A percentile compares a stretch with the other conserved stretches of the same genome.
Evolutionary conservation across 2,888 invertebrate genomes (phyloP).

Genomic region (Apoda limacodes): DNA sequence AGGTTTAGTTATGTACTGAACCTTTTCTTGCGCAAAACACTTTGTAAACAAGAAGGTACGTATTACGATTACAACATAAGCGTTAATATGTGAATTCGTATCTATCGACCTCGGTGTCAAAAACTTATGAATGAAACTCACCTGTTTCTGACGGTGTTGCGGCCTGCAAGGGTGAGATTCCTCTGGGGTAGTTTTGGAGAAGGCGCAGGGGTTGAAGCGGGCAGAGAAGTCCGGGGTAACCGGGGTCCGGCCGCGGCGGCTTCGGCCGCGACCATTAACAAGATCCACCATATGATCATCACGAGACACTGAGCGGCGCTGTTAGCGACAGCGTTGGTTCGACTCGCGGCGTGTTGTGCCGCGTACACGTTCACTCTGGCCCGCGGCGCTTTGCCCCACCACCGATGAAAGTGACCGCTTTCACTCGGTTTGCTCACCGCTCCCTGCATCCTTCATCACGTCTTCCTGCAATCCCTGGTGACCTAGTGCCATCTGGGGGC

Average conservation of each 20-base stretch:
- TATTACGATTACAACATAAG: neutral
- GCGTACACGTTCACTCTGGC: constrained; percentile 44
- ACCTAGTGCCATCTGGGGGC: too few relatives aligned
- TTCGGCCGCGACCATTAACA: constrained; percentile 43
- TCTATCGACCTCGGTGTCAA: neutral
- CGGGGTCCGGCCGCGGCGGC: constrained; percentile 54
- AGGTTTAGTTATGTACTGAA: too few relatives aligned
- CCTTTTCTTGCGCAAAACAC: too few relatives aligned
- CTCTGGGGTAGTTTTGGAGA: constrained; percentile 59
- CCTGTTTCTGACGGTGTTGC: constrained; percentile 60
- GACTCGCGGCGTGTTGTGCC: constrained; percentile 40
- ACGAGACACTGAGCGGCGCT: constrained; percentile 39
- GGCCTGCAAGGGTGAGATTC: constrained; percentile 56
- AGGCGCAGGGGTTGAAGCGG: constrained; percentile 67
- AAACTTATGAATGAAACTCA: constrained; percentile 32
- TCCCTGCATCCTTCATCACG: too few relatives aligned
- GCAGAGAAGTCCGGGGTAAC: constrained; percentile 52
- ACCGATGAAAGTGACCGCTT: constrained; percentile 62
- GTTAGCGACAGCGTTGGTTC: constrained; percentile 37
- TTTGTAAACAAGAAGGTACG: too few relatives aligned
- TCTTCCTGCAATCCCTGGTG: too few relatives aligned
- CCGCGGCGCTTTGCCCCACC: constrained; percentile 43
- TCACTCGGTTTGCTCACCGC: too few relatives aligned
- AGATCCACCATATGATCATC: constrained; percentile 56
- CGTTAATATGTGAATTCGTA: neutral